Evolutionary conservation across 2,113 vertebrate species (phyloP), one percentile per base, ranked within the genome.

Genomic region (Lophius piscatorius): DNA sequence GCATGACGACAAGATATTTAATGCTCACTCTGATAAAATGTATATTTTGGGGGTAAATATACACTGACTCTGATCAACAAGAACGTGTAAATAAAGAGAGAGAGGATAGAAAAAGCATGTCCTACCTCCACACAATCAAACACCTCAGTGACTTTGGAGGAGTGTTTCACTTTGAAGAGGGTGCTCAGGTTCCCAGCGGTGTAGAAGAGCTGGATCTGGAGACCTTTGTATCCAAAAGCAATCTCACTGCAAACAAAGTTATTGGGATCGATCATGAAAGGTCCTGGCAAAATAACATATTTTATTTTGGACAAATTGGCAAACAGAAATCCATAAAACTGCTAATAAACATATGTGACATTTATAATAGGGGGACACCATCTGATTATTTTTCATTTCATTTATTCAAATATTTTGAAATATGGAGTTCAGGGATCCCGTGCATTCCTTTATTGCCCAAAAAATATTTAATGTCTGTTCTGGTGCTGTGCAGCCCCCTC

Each of bases 201-300:
- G 62, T 97, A 97, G 84, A 94, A 98, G 62, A 99, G 88, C 54
- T 98, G 91, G 52, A 99, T 96, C 90, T 97, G 95, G 82, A 99
- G 92, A 34, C 96, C 97, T 76, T 98, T 97, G 87, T 98, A 99
- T 84, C 97, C 97, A 91, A 99, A 99, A 18, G 95, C 96, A 67
- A 96, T 93, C 87, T 98, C 97, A 78, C 97, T 99, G 82, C 40
- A 83, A 51, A 54, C 45, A 68, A 63, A 73, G 5, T 6, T 1
- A 26, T 2, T 24, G 1, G 13, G 46, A 45, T 50, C 0, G 46
- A 45, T 50, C 0, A 56, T 18, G 39, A 56, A 45, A 61, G 63
- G n/a, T 42, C 14, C 1, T 9, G 26, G 2, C 13, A 34, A 33
- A 3, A 6, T 35, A n/a, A 26, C 1, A 21, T 9, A 24, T 20